Percentiles rank a stretch among this genome's conserved stretches.
These are phyloP conservation scores for Brevimyrus niger DNA, from an alignment of 2,113 vertebrate species.

Conservation along the genomic window DNA sequence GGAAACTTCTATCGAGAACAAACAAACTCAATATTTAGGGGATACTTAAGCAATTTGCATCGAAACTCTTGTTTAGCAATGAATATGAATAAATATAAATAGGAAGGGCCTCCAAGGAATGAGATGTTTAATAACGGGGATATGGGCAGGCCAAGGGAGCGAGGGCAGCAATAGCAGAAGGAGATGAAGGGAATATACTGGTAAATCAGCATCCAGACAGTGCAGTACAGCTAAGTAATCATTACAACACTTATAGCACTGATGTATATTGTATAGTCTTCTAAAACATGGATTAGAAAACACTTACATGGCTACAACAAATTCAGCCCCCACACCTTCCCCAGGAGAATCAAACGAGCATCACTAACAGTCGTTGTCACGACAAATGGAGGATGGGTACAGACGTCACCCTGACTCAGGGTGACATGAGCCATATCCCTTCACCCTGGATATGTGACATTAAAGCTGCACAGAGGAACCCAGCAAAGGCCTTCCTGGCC, in stretches of 20 bases:
- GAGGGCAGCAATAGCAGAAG: conserved; percentile 85
- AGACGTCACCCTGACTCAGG: background rate
- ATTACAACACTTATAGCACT: conserved; percentile 75
- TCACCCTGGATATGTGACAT: background rate
- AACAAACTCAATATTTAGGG: conserved; percentile 44
- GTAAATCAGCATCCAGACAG: conserved; percentile 94
- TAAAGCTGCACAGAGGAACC: background rate
- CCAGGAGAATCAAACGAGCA: conserved; percentile 38
- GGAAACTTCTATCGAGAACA: background rate
- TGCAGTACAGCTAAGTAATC: conserved; percentile 89
- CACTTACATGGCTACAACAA: conserved; percentile 64
- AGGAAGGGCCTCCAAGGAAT: conserved; percentile 19
- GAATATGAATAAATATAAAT: conserved; percentile 50
- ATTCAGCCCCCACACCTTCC: conserved; percentile 56
- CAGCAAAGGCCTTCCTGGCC: too few relatives aligned
- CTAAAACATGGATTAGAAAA: conserved; percentile 68
- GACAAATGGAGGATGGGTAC: background rate
- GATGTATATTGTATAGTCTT: conserved; percentile 82
- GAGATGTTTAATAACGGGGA: conserved; percentile 96
- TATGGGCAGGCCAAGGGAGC: conserved; percentile 67
- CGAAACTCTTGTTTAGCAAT: background rate
- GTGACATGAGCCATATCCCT: background rate
- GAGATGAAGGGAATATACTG: conserved; percentile 88
- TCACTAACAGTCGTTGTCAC: conserved; percentile 22
- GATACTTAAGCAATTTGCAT: background rate